Evolutionary conservation across 2,113 vertebrate genomes (phyloP), one percentile per base, ranked within the genome.

Genomic region (Acanthochromis polyacanthus): DNA sequence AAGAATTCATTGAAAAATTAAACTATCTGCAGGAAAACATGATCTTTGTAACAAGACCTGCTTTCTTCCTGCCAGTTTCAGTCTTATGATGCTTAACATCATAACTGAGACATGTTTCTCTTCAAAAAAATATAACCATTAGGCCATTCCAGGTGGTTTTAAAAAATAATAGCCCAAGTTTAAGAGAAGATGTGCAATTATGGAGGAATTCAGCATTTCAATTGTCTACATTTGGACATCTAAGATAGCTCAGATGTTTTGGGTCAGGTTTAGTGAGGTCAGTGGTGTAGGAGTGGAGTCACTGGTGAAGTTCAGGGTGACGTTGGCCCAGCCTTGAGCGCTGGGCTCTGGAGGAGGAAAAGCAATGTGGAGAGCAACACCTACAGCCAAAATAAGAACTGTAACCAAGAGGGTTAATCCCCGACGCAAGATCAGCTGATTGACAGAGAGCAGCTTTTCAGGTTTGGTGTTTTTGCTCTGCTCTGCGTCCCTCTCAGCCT

Each of bases 381-480:
- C 93, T 19, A 69, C 32, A 1, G n/a, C 45, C 73, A 95, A 78
- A 43, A 87, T 45, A 14, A 92, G 30, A 46, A 87, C 12, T 4
- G 58, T 66, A 52, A 40, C n/a, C 50, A 90, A 38, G 6, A 92
- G 2, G 3, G 72, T 14, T 22, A 92, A 60, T 61, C 94, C 94
- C 2, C 94, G 76, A 15, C 93, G 88, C 28, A 93, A 64, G 19
- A 94, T 79, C 45, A 95, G 91, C 89, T 95, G 91, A 7, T 82
- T 69, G 46, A 78, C 5, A 2, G 95, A 91, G 10, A 95, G 93
- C n/a, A 30, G 23, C 0, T 0, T 52, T 19, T 64, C 20, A 45
- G 71, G 46, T 71, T 74, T 85, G 43, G 22, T 36, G 25, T 25
- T 43, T 77, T 82, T 80, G 40, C 11, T 75, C 36, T 83, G 38